Evolutionary conservation across 2,113 vertebrate species (phyloP).

Genomic region (Neodon shergylaensis): DNA sequence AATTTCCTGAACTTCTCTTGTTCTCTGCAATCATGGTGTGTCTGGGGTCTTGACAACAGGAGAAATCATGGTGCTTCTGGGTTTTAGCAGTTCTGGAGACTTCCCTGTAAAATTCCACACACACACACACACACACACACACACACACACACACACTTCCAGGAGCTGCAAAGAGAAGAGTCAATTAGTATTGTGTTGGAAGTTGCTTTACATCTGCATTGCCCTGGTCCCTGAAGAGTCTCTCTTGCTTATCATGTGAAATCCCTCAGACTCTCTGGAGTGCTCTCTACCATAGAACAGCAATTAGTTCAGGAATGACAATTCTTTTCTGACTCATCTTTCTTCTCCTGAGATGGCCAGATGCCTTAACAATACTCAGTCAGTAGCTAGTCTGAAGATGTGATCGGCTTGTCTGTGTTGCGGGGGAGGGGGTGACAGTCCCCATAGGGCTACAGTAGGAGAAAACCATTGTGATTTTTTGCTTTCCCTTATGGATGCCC

Average conservation of each 20-base stretch:
- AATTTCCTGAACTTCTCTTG: neutral
- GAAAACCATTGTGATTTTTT: neutral
- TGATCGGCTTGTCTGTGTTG: neutral
- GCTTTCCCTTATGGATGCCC: neutral
- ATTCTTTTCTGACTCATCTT: neutral
- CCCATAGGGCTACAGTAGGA: neutral
- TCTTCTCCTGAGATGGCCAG: neutral
- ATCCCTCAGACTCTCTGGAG: neutral
- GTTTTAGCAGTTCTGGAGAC: neutral
- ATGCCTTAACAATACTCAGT: neutral
- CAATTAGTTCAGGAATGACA: slow-evolving; percentile 25
- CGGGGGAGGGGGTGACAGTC: neutral
- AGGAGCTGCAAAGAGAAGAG: neutral
- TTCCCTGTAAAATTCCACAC: neutral
- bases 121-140: neutral
- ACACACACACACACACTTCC: neutral
- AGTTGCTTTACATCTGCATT: neutral
- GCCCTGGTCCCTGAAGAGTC: neutral
- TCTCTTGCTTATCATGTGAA: slow-evolving; percentile 5
- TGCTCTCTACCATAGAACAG: neutral
- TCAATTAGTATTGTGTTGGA: neutral
- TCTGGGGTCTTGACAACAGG: neutral
- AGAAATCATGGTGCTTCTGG: neutral
- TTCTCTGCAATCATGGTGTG: neutral
- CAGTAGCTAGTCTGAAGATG: neutral